phyloP scores from a whole-genome alignment of 2,888 invertebrate species.

The Blomia tropicalis region DNA sequence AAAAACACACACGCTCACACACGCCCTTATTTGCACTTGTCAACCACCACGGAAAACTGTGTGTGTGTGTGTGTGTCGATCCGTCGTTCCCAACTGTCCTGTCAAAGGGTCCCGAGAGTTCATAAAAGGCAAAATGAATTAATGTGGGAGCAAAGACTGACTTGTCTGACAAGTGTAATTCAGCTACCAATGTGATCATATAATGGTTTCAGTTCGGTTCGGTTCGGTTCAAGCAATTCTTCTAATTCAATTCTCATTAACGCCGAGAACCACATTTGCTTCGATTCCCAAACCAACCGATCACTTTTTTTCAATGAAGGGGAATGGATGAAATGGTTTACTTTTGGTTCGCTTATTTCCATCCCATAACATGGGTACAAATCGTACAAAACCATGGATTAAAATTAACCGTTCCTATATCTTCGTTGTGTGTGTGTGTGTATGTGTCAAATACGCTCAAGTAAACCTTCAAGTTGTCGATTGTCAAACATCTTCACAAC shows the following conservation, averaged over 20 bases:
- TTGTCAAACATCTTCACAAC: too few species aligned
- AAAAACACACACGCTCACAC: not conserved
- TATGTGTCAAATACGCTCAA: too few species aligned
- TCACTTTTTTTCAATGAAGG: not conserved
- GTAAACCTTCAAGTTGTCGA: too few species aligned
- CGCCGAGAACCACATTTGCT: conserved; percentile 2
- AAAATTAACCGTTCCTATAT: too few species aligned
- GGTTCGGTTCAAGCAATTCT: too few species aligned
- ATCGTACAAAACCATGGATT: too few species aligned
- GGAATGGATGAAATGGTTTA: not conserved
- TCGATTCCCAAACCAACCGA: conserved; percentile 14
- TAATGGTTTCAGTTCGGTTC: too few species aligned
- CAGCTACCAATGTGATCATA: not conserved
- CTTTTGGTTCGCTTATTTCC: too few species aligned
- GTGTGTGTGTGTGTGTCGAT: not conserved
- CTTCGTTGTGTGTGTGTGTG: too few species aligned
- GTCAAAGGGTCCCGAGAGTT: not conserved
- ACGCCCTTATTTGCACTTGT: conserved; percentile 16
- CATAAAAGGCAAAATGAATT: conserved; percentile 8
- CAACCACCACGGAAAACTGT: not conserved
- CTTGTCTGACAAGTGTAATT: conserved; percentile 4
- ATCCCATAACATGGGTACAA: too few species aligned
- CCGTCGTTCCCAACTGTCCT: not conserved
- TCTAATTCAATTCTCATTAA: not conserved
- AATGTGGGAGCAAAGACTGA: not conserved